phyloP scores from a whole-genome alignment of 2,113 vertebrate species.

The Hepsetus odoe region DNA sequence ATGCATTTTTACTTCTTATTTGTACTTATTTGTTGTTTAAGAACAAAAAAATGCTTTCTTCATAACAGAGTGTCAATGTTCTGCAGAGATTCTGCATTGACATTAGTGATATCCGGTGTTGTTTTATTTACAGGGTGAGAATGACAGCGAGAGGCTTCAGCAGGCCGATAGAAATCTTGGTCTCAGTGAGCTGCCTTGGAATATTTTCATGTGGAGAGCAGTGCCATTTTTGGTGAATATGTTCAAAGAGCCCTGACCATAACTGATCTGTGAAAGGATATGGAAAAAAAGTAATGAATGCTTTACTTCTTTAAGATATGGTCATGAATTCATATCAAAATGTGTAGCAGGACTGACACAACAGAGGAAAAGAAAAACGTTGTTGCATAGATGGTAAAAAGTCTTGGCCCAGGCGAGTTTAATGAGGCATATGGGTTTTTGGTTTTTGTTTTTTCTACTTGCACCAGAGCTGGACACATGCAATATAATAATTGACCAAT shows the following conservation, averaged over 20 bases:
- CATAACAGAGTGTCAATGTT: background rate
- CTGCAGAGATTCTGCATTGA: background rate
- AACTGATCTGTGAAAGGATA: constrained; percentile 12
- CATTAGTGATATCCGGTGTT: background rate
- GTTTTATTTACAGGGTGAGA: constrained; percentile 26
- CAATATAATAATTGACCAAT: background rate
- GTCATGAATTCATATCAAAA: background rate
- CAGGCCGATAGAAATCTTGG: constrained; percentile 28
- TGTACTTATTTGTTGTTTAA: background rate
- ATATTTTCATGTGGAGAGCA: constrained; percentile 10
- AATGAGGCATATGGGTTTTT: background rate
- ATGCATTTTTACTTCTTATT: background rate
- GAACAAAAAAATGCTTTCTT: background rate
- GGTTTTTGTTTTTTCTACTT: background rate
- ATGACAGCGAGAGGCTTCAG: constrained; percentile 15
- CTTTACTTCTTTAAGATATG: background rate
- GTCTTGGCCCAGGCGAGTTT: too few relatives aligned
- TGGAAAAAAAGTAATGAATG: constrained; percentile 15
- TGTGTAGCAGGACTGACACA: background rate
- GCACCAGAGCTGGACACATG: background rate
- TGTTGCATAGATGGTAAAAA: background rate
- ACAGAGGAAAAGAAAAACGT: background rate
- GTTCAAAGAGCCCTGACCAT: constrained; percentile 25
- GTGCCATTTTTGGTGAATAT: constrained; percentile 9
- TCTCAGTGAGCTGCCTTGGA: constrained; percentile 18